phyloP scores from a whole-genome alignment of 92 coral and sea anemone species.

The Diadumene lineata region DNA sequence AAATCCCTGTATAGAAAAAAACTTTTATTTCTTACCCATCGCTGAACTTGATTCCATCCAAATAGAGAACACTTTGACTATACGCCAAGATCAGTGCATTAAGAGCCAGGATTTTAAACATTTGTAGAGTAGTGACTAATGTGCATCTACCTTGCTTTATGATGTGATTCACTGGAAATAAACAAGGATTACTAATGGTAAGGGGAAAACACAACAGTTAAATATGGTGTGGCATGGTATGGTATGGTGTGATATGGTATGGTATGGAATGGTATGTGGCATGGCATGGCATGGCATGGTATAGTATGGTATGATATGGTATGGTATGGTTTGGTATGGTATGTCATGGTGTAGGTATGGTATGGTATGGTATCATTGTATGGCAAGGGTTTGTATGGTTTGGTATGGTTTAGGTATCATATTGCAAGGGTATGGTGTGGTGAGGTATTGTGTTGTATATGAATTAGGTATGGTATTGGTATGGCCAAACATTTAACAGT shows the following conservation, averaged over 20 bases:
- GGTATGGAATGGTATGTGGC: too few species aligned
- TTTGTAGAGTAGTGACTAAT: conserved; percentile 92
- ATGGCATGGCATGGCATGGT: too few species aligned
- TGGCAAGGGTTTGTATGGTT: neutral
- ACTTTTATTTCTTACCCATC: conserved; percentile 75
- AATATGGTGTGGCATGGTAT: too few species aligned
- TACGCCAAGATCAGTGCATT: conserved; percentile 94
- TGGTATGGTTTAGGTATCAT: neutral
- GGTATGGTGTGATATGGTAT: neutral
- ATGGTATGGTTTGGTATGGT: neutral
- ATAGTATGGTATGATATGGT: neutral
- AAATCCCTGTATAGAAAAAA: neutral
- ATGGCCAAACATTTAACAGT: too few species aligned
- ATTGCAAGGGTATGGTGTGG: neutral
- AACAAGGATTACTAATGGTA: neutral
- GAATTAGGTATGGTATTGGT: neutral
- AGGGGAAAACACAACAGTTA: neutral
- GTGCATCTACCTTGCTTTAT: conserved; percentile 98
- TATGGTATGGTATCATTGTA: neutral
- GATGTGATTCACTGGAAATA: conserved; percentile 87
- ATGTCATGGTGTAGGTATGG: neutral
- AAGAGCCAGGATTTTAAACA: conserved; percentile 96
- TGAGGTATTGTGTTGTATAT: neutral
- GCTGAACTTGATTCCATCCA: conserved; percentile 98
- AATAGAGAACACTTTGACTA: conserved; percentile 96